phyloP scores from a whole-genome alignment of 2,797 vertebrate species.

The Aldrovandia affinis region DNA sequence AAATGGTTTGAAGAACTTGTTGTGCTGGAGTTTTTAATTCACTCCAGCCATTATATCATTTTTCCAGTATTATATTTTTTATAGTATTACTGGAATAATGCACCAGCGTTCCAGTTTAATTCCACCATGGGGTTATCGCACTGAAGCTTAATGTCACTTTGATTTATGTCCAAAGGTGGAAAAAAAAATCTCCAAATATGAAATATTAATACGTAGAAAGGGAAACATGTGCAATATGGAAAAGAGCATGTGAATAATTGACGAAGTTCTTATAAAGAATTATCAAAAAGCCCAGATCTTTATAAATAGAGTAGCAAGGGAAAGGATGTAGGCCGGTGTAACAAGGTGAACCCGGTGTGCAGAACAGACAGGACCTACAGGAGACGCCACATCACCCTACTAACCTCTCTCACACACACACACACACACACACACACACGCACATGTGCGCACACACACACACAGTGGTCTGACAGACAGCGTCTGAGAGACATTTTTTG shows the following conservation, averaged over 20 bases:
- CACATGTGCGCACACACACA: not conserved
- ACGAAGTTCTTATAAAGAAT: slow-evolving; percentile 65
- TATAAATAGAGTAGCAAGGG: slow-evolving; percentile 28
- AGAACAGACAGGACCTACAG: not conserved
- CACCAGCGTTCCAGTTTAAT: slow-evolving; percentile 48
- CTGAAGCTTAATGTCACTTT: slow-evolving; percentile 57
- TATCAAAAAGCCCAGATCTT: slow-evolving; percentile 48
- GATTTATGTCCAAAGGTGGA: slow-evolving; percentile 62
- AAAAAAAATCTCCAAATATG: slow-evolving; percentile 54
- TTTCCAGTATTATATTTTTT: not conserved
- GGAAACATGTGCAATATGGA: slow-evolving; percentile 79
- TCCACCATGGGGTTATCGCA: slow-evolving; percentile 37
- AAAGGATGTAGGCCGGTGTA: slow-evolving; percentile 9
- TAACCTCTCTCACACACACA: not conserved
- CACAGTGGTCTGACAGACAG: not conserved
- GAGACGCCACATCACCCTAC: not conserved
- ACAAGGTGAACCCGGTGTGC: not conserved
- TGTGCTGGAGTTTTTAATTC: slow-evolving; percentile 2
- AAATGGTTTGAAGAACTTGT: slow-evolving; percentile 23
- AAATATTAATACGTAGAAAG: slow-evolving; percentile 67
- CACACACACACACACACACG: not conserved
- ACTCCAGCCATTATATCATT: slow-evolving; percentile 20
- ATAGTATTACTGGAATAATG: slow-evolving; percentile 36
- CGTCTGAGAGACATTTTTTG: no score
- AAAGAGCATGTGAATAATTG: slow-evolving; percentile 71